A percentile compares a stretch with the other conserved stretches of the same genome.
These are phyloP conservation scores for Drosophila navojoa DNA, from an alignment of 1,140 invertebrate species.

Conservation along the genomic window DNA sequence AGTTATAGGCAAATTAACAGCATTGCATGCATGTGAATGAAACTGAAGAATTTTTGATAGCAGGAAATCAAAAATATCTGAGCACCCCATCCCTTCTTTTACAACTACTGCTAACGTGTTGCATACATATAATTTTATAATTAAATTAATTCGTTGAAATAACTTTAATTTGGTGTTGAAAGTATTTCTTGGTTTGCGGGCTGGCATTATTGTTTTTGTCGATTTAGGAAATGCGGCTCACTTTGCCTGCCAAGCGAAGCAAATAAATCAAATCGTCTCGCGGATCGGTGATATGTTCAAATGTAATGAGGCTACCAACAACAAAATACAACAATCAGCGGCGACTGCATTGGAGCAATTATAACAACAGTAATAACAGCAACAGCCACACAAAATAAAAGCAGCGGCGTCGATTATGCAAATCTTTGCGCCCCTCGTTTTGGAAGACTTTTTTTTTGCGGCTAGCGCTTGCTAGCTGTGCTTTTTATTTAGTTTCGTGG, in stretches of 20 bases:
- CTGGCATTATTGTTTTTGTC: constrained; percentile 52
- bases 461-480: constrained; percentile 6
- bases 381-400: constrained; percentile 29
- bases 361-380: constrained; percentile 23
- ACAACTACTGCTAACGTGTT: constrained; percentile 34
- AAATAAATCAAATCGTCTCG: constrained; percentile 78
- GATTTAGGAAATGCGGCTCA: constrained; percentile 74
- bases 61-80: constrained; percentile 57
- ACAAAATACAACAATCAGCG: constrained; percentile 64
- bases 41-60: constrained; percentile 63
- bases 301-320: constrained; percentile 61
- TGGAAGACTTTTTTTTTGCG: constrained; percentile 12
- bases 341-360: constrained; percentile 24
- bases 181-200: constrained; percentile 67
- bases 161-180: constrained; percentile 75
- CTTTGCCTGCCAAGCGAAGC: constrained; percentile 67
- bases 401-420: constrained; percentile 64
- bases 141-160: constrained; percentile 77
- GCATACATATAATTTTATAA: constrained; percentile 69
- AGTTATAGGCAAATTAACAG: constrained; percentile 56
- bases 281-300: constrained; percentile 73
- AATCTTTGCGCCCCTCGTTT: constrained; percentile 46
- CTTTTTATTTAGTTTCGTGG: background rate
- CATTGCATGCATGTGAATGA: constrained; percentile 51
- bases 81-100: background rate